Conservation (phyloP, 2,113 vertebrate genomes). For the Poeciliopsis retropinna region DNA sequence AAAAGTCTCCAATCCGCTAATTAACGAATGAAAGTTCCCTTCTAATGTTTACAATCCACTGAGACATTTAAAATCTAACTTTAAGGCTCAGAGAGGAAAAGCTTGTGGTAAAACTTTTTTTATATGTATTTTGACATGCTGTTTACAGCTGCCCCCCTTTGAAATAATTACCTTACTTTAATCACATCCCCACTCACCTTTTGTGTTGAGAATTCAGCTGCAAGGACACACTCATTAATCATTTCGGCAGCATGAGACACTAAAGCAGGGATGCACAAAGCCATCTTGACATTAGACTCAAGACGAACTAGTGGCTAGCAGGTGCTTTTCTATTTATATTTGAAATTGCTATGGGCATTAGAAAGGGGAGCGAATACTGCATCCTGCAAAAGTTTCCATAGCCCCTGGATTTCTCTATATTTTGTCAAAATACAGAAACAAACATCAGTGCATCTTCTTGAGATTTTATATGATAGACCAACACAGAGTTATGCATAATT, state of each 20-base stretch:
- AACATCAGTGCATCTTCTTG: too few relatives aligned
- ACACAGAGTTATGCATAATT: too few relatives aligned
- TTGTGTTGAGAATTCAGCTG: conserved; percentile 37
- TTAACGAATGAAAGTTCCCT: conserved; percentile 50
- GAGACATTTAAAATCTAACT: conserved; percentile 37
- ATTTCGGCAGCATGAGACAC: conserved; percentile 13
- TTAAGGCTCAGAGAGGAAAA: too few relatives aligned
- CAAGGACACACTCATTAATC: conserved; percentile 24
- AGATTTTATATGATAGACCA: too few relatives aligned
- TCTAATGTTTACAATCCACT: conserved; percentile 12
- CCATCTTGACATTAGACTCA: conserved; percentile 25
- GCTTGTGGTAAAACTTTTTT: too few relatives aligned
- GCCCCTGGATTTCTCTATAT: too few relatives aligned
- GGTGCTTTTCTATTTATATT: too few relatives aligned
- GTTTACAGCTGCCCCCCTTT: conserved; percentile 15
- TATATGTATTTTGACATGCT: too few relatives aligned
- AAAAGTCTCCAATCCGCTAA: conserved; percentile 55
- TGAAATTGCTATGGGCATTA: too few relatives aligned
- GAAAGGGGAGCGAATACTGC: too few relatives aligned
- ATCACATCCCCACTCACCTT: conserved; percentile 22
- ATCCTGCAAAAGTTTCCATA: too few relatives aligned
- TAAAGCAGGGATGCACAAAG: neutral
- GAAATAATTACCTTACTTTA: conserved; percentile 38
- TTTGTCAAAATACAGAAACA: too few relatives aligned
- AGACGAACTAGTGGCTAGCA: neutral